A percentile compares a stretch with the other conserved stretches of the same genome.
Conservation (phyloP, 1,140 invertebrate genomes). For the Bombus waltoni region DNA sequence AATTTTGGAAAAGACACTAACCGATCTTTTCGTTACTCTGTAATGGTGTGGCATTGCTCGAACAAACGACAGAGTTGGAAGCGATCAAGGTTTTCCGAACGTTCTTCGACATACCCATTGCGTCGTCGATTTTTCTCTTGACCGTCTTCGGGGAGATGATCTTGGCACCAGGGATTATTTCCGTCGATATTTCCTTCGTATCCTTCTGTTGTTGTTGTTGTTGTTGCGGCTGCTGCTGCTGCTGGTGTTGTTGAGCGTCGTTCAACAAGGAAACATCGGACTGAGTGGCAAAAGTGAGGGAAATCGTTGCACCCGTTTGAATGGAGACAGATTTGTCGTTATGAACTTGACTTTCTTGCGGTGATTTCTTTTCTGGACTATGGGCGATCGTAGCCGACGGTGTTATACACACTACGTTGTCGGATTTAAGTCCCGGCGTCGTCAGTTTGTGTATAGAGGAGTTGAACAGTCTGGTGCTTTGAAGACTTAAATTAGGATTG, state of each 20-base stretch:
- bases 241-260: constrained; percentile 59
- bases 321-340: constrained; percentile 69
- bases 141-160: constrained; percentile 75
- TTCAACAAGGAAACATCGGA: constrained; percentile 68
- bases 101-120: constrained; percentile 50
- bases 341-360: constrained; percentile 66
- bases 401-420: constrained; percentile 75
- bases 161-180: constrained; percentile 66
- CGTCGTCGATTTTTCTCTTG: constrained; percentile 79
- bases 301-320: constrained; percentile 71
- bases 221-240: constrained; percentile 36
- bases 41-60: constrained; percentile 66
- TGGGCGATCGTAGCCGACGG: constrained; percentile 53
- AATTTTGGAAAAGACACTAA: constrained; percentile 59
- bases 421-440: constrained; percentile 65
- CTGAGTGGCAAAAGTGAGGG: constrained; percentile 73
- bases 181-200: constrained; percentile 65
- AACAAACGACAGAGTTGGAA: constrained; percentile 58
- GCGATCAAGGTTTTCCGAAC: constrained; percentile 64
- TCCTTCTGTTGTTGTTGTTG: constrained; percentile 60
- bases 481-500: constrained; percentile 76
- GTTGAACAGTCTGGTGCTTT: constrained; percentile 77
- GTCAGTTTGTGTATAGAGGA: constrained; percentile 77
- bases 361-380: constrained; percentile 67
- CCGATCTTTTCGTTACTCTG: constrained; percentile 76